Evolutionary conservation across 2,797 vertebrate species (phyloP).

Genomic region (Sebastolobus altivelis): DNA sequence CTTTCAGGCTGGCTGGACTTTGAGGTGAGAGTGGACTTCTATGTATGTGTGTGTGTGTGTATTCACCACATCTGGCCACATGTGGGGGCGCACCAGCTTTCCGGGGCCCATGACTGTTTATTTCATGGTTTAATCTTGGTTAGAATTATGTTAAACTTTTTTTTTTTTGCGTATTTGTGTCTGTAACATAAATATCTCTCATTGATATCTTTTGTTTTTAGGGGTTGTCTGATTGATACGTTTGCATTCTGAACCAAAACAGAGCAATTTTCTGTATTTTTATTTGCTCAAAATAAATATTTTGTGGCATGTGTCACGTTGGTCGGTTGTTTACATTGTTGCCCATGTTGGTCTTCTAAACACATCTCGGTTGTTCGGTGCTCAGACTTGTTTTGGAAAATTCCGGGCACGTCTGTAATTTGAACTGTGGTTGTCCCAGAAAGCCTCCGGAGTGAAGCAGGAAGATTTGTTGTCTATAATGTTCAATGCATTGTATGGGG

Average conservation of each 20-base stretch:
- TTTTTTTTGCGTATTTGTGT: background rate
- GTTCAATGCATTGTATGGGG: constrained; percentile 12
- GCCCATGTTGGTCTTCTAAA: constrained; percentile 65
- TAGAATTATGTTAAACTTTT: background rate
- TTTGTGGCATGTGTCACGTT: constrained; percentile 17
- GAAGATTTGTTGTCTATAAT: constrained; percentile 28
- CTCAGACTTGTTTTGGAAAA: constrained; percentile 79
- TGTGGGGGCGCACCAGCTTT: background rate
- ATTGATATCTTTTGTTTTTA: constrained; percentile 16
- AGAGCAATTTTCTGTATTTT: constrained; percentile 10
- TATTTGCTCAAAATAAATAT: constrained; percentile 42
- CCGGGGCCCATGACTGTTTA: background rate
- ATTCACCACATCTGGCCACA: background rate
- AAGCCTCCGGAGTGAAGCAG: constrained; percentile 37
- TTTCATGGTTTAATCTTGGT: background rate
- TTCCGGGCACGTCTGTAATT: constrained; percentile 74
- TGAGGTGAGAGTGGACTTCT: constrained; percentile 6
- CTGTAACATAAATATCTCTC: background rate
- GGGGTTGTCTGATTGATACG: constrained; percentile 8
- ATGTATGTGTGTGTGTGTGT: background rate
- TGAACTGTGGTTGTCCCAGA: constrained; percentile 64
- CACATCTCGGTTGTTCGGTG: constrained; percentile 51
- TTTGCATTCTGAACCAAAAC: constrained; percentile 26
- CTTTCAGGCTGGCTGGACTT: constrained; percentile 51
- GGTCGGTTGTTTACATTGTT: constrained; percentile 68